These are phyloP conservation scores for Ectemnius cavifrons DNA, from an alignment of 2,888 invertebrate species.

Conservation along the genomic window DNA sequence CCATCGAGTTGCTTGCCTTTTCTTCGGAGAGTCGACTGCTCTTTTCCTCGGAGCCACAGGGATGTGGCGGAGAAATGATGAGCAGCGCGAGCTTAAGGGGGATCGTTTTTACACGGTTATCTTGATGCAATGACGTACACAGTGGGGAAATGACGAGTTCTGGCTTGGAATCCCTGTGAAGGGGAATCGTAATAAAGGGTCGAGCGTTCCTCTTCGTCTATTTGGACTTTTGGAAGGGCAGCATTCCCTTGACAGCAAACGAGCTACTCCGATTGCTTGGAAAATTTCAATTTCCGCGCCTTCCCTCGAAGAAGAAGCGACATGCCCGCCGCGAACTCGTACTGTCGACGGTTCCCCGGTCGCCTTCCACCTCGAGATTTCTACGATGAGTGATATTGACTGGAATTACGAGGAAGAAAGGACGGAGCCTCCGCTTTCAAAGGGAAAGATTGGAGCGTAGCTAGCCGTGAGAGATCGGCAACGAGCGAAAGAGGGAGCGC, in stretches of 20 bases:
- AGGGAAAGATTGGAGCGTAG: neutral
- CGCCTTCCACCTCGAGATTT: too few species aligned
- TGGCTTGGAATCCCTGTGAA: conserved; percentile 10
- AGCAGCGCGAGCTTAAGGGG: conserved; percentile 38
- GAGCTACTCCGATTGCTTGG: neutral
- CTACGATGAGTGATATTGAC: too few species aligned
- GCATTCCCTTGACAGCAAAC: neutral
- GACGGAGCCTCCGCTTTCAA: too few species aligned
- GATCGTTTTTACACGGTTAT: conserved; percentile 51
- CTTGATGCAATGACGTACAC: conserved; percentile 40
- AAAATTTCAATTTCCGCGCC: neutral
- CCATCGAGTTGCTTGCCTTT: neutral
- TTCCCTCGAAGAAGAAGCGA: neutral
- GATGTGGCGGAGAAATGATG: conserved; percentile 44
- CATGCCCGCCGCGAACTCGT: neutral
- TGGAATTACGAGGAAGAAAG: too few species aligned
- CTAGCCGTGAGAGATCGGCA: neutral
- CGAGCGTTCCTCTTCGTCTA: neutral
- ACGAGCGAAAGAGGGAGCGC: neutral
- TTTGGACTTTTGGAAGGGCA: neutral
- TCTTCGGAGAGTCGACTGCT: neutral
- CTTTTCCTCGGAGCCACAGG: conserved; percentile 15
- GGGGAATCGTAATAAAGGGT: neutral
- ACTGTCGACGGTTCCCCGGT: neutral
- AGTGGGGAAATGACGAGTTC: conserved; percentile 34